Evolutionary conservation across 2,797 vertebrate genomes (phyloP).

Genomic region (Lates japonicus): DNA sequence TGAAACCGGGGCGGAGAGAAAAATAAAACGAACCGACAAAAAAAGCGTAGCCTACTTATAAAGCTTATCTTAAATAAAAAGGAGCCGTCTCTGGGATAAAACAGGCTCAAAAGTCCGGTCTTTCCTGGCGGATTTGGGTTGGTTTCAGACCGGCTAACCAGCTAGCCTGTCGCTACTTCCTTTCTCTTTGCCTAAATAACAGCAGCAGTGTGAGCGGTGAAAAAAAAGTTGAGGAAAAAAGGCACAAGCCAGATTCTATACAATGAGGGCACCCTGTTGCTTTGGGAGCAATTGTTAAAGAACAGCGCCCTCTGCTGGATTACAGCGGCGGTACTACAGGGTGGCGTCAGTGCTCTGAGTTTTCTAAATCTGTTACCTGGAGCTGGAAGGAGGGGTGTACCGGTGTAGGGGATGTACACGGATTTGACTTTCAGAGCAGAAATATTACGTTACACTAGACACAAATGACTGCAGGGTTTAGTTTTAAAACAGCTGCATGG

Average conservation of each 20-base stretch:
- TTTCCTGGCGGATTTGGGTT: slow-evolving; percentile 23
- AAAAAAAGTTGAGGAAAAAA: slow-evolving; percentile 76
- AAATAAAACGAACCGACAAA: slow-evolving; percentile 17
- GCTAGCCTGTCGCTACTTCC: slow-evolving; percentile 85
- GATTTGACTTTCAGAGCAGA: no score
- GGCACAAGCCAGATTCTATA: slow-evolving; percentile 64
- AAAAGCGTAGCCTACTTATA: slow-evolving; percentile 6
- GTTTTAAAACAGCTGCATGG: neutral
- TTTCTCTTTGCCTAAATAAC: slow-evolving; percentile 75
- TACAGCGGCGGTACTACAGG: neutral
- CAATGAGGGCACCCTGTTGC: slow-evolving; percentile 76
- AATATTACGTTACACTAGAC: neutral
- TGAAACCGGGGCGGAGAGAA: slow-evolving; percentile 32
- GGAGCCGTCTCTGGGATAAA: neutral
- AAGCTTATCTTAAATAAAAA: slow-evolving; percentile 23
- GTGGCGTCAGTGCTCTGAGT: no score
- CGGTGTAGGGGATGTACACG: no score
- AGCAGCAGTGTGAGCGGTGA: slow-evolving; percentile 61
- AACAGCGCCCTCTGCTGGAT: slow-evolving; percentile 65
- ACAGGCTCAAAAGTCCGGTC: slow-evolving; percentile 5
- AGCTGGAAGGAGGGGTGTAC: no score
- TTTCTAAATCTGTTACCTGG: no score
- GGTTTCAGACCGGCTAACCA: slow-evolving; percentile 70
- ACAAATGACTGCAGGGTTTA: neutral
- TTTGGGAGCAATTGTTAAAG: neutral